These are phyloP conservation scores for Pseudonaja textilis DNA, from an alignment of 2,113 vertebrate species.

Conservation along the genomic window DNA sequence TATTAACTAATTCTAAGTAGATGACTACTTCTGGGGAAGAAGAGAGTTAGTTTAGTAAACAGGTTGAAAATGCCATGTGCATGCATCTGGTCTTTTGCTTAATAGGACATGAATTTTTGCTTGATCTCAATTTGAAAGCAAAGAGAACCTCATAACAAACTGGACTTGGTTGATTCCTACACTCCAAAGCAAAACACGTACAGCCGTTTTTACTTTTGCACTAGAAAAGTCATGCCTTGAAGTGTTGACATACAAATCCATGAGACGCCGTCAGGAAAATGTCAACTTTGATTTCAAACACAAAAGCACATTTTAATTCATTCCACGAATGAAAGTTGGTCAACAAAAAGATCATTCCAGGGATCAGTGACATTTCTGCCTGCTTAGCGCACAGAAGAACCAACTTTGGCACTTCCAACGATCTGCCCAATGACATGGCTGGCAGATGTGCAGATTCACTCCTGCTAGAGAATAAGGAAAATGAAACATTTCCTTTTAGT, in stretches of 20 bases:
- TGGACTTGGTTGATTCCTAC: too few relatives aligned
- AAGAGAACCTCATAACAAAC: background rate
- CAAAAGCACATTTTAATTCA: conserved; percentile 6
- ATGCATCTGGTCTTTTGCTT: background rate
- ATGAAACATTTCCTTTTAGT: conserved; percentile 53
- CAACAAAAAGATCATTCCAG: conserved; percentile 12
- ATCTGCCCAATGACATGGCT: background rate
- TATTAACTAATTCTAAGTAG: background rate
- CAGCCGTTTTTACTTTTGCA: background rate
- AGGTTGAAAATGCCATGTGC: background rate
- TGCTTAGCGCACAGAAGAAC: background rate
- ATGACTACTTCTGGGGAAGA: background rate
- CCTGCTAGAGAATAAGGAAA: conserved; percentile 15
- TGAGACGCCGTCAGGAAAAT: background rate
- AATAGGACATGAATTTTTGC: background rate
- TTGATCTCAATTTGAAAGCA: background rate
- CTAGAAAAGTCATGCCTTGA: background rate
- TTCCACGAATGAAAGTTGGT: conserved; percentile 11
- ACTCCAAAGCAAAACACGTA: too few relatives aligned
- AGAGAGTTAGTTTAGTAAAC: background rate
- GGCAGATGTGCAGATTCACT: background rate
- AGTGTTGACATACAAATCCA: background rate
- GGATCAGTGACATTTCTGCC: conserved; percentile 26
- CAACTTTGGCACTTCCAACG: background rate
- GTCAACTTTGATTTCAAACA: conserved; percentile 22